These are phyloP conservation scores for Machaerirhynchus nigripectus DNA, from an alignment of 2,113 vertebrate species.

Conservation along the genomic window DNA sequence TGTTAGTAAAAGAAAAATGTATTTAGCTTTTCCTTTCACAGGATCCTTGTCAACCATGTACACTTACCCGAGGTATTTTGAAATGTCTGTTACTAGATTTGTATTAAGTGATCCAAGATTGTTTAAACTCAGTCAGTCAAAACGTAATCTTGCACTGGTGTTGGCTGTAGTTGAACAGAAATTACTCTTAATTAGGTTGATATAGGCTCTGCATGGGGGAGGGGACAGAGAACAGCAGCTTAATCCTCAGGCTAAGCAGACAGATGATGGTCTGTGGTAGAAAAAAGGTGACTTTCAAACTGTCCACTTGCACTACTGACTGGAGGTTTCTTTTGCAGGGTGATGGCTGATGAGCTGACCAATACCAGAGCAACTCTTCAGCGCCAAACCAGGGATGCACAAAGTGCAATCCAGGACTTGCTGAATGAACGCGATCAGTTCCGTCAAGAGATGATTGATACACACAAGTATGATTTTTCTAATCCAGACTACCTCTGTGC, in stretches of 20 bases:
- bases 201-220: neutral
- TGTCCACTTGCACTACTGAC: neutral
- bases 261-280: neutral
- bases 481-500: neutral
- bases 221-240: neutral
- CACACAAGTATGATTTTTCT: slow-evolving; percentile 81
- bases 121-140: neutral
- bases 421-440: slow-evolving; percentile 89
- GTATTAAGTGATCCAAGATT: neutral
- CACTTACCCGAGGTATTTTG: neutral
- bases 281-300: neutral
- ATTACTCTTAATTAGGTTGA: neutral
- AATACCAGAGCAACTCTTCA: slow-evolving; percentile 85
- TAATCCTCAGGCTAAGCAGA: neutral
- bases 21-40: neutral
- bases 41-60: neutral
- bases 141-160: neutral
- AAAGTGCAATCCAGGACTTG: slow-evolving; percentile 92
- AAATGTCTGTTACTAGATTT: neutral
- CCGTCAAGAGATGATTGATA: slow-evolving; percentile 86
- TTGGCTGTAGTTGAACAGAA: neutral
- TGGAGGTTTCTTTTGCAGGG: slow-evolving; percentile 73
- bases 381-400: slow-evolving; percentile 88
- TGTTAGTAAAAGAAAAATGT: neutral
- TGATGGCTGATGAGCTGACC: slow-evolving; percentile 96